Conservation (phyloP, 1,140 invertebrate species). For the Nylanderia fulva region DNA sequence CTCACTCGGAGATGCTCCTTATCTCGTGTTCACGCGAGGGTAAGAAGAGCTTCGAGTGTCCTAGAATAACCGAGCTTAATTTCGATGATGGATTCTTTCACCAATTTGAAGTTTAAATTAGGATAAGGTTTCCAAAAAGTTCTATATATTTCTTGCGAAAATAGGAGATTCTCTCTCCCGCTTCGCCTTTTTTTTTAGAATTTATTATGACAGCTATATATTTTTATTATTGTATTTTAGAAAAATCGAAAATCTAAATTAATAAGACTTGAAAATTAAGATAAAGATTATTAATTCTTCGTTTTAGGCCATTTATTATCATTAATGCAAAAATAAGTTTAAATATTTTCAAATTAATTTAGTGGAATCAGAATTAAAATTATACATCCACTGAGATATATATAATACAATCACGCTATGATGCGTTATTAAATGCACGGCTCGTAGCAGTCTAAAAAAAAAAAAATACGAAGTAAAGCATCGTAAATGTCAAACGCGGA, state of each 20-base stretch:
- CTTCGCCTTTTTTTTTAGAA: not conserved
- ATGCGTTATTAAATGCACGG: not conserved
- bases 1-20: not conserved
- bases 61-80: conserved; percentile 34
- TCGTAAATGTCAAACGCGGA: conserved; percentile 33
- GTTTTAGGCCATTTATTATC: not conserved
- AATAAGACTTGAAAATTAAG: not conserved
- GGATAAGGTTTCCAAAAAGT: not conserved
- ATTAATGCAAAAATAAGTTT: not conserved
- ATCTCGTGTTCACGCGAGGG: not conserved
- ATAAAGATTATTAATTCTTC: not conserved
- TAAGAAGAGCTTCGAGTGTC: not conserved
- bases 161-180: not conserved
- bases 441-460: conserved; percentile 1
- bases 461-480: not conserved
- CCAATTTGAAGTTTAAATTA: not conserved
- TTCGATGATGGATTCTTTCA: not conserved
- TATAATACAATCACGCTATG: conserved; percentile 5
- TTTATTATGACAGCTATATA: not conserved
- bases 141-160: not conserved
- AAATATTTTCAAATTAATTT: not conserved
- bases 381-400: not conserved
- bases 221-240: not conserved
- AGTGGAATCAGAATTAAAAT: not conserved
- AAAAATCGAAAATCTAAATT: not conserved